phyloP scores from a whole-genome alignment of 23 tunicate genomes.

The Pegea sp. region DNA sequence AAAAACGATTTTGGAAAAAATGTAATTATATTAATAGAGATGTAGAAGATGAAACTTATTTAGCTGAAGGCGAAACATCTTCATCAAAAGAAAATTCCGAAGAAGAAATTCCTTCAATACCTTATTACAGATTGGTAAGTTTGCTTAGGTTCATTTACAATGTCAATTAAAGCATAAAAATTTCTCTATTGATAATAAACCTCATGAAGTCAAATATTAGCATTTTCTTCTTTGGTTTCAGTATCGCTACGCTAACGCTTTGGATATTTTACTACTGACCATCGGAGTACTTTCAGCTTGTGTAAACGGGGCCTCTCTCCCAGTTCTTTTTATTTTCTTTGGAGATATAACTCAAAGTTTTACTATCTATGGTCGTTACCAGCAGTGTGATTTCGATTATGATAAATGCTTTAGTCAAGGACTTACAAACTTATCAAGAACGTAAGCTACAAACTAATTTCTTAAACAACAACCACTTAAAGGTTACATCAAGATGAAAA shows the following conservation, averaged over 20 bases:
- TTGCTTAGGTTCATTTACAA: too few relatives aligned
- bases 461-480: too few relatives aligned
- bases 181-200: not conserved
- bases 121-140: conserved; percentile 16
- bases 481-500: too few relatives aligned
- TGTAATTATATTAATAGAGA: too few relatives aligned
- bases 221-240: conserved; percentile 1
- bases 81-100: not conserved
- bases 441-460: too few relatives aligned
- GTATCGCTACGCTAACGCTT: conserved; percentile 13
- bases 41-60: too few relatives aligned
- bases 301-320: conserved; percentile 15
- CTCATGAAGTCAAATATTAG: not conserved
- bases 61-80: too few relatives aligned
- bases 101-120: conserved; percentile 4
- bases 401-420: conserved; percentile 1
- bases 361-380: conserved; percentile 7
- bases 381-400: conserved; percentile 10
- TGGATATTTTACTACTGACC: conserved; percentile 1
- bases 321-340: conserved; percentile 15
- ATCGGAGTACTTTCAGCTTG: conserved; percentile 7
- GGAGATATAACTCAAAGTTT: conserved; percentile 11
- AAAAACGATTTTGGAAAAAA: too few relatives aligned
- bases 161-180: too few relatives aligned
- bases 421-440: too few relatives aligned